Percentiles rank a stretch among this genome's conserved stretches.
phyloP scores from a whole-genome alignment of 2,113 vertebrate genomes.

The Alouatta palliata region DNA sequence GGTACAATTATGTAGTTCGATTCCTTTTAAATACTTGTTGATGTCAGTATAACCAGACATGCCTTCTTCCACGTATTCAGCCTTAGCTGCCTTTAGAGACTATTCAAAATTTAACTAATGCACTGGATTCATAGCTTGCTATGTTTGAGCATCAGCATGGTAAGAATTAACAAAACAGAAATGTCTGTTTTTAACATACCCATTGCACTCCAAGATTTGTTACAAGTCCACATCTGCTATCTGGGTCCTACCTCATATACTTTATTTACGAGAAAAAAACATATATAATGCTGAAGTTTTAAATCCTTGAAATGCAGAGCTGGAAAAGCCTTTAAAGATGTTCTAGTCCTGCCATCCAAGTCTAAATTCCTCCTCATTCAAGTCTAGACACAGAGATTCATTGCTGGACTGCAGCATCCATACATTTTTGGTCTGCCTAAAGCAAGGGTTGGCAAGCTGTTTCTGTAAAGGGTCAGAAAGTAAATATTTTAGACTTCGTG shows the following conservation, averaged over 20 bases:
- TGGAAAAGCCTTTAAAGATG: constrained; percentile 49
- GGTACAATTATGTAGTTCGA: constrained; percentile 29
- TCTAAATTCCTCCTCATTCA: constrained; percentile 53
- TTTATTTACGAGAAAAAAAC: constrained; percentile 27
- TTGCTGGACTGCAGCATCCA: background rate
- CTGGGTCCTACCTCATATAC: background rate
- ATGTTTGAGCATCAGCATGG: background rate
- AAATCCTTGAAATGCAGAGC: background rate
- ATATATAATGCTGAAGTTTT: constrained; percentile 35
- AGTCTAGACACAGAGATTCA: constrained; percentile 53
- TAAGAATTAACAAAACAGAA: constrained; percentile 59
- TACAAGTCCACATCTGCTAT: constrained; percentile 26
- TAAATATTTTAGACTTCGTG: constrained; percentile 30
- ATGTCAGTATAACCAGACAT: constrained; percentile 43
- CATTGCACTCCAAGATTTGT: background rate
- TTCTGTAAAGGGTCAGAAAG: constrained; percentile 49
- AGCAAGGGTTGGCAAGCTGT: background rate
- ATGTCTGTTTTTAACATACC: constrained; percentile 49
- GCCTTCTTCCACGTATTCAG: background rate
- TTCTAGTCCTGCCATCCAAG: constrained; percentile 29
- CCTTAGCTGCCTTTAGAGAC: constrained; percentile 51
- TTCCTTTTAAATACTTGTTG: constrained; percentile 48
- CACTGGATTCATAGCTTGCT: background rate
- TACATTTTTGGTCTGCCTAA: constrained; percentile 36
- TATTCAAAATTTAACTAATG: constrained; percentile 9